Base-by-base conservation (phyloP, 1,140 invertebrate genomes). In the Diorhabda sublineata region DNA sequence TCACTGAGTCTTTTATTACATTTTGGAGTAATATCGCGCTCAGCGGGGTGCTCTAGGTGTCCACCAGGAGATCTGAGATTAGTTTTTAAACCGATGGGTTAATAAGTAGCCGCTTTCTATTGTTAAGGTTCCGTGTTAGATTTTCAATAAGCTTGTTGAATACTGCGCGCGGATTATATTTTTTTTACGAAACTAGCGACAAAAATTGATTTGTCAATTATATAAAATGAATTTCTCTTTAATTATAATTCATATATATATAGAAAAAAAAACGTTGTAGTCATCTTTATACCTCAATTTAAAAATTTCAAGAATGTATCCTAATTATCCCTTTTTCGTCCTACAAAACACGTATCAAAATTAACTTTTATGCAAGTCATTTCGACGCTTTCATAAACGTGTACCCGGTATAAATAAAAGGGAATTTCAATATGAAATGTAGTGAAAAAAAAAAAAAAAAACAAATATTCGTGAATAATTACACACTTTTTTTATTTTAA, bases 331-430 rank as follows among this genome's bases (percentile, higher is more conserved):
- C 47, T 52, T 52, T 52, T 52, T 52, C 6, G 47, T 52, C 47
- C 47, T 52, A 52, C 47, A 52, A 52, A 52, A 52, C 47, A 52
- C n/a, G 47, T 52, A 52, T 52, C 47, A 52, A 52, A 52, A 52
- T 52, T 52, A 8, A 3, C 47, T 52, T 52, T 52, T 52, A n/a
- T 52, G 47, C 47, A 52, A 52, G 47, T 52, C 47, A 52, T 0
- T 52, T 52, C 26, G 47, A 52, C 47, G 47, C 47, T 6, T n/a
- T n/a, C 47, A 52, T 4, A 8, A n/a, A 26, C 26, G 47, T 4
- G 47, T 52, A 52, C 47, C 47, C n/a, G 3, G 47, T 3, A 52
- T 3, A 52, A 8, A n/a, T 52, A 8, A 52, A 6, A 52, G 47
- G 47, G 47, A 52, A 52, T 4, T 26, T 26, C 26, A 26, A 26